Conservation (phyloP, 1,140 invertebrate species). For the Idris sp. region DNA sequence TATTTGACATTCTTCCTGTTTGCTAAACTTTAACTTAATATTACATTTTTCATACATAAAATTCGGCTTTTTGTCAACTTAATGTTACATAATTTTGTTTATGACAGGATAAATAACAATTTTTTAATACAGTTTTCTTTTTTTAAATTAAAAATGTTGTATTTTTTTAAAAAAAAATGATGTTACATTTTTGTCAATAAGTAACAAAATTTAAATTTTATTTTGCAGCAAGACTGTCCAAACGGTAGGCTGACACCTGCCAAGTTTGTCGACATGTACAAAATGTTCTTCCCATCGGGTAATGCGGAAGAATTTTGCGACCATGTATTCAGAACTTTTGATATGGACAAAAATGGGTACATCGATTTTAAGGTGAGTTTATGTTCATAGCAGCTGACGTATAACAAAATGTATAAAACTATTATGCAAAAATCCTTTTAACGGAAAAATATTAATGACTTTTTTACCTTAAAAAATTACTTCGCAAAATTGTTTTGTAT, state of each 20-base stretch:
- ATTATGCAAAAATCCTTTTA: too few species aligned
- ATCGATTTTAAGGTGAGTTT: slow-evolving; percentile 94
- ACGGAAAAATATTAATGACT: too few species aligned
- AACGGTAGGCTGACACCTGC: slow-evolving; percentile 97
- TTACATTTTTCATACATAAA: slow-evolving; percentile 12
- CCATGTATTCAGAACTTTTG: slow-evolving; percentile 99
- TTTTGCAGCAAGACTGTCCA: slow-evolving; percentile 98
- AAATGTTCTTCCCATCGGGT: slow-evolving; percentile 99
- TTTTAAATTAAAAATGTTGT: too few species aligned
- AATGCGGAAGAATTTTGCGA: slow-evolving; percentile 99
- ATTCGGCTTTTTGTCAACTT: not conserved
- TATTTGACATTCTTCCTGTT: slow-evolving; percentile 31
- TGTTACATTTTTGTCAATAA: too few species aligned
- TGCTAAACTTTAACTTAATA: slow-evolving; percentile 30
- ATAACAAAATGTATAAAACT: slow-evolving; percentile 1
- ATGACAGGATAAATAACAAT: not conserved
- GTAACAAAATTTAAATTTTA: slow-evolving; percentile 30
- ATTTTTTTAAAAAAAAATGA: too few species aligned
- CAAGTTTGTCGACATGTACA: slow-evolving; percentile 99
- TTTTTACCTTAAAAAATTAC: too few species aligned
- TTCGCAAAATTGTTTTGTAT: too few species aligned
- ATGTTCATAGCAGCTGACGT: slow-evolving; percentile 5
- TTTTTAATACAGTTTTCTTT: too few species aligned
- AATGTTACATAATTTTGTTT: not conserved
- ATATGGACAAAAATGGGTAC: slow-evolving; percentile 99